Percentiles rank a stretch among this genome's conserved stretches.
Evolutionary conservation across 2,797 vertebrate species (phyloP).

Genomic region (Halcyon badia): DNA sequence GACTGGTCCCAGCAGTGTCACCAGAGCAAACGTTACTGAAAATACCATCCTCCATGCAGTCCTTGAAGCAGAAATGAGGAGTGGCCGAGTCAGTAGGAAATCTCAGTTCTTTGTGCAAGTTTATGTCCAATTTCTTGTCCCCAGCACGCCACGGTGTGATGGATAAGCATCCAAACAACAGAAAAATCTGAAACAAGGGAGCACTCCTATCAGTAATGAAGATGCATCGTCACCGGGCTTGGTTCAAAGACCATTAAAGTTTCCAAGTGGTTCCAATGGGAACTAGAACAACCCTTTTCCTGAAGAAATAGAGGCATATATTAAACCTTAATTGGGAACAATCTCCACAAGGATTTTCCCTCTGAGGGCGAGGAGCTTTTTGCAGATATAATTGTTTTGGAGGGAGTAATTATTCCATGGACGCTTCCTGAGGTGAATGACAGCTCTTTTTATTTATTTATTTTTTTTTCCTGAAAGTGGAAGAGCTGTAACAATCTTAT

Average conservation of each 20-base stretch:
- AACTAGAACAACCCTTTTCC: constrained; percentile 3
- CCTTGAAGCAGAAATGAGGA: background rate
- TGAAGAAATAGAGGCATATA: constrained; percentile 31
- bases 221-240: constrained; percentile 12
- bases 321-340: constrained; percentile 65
- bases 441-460: background rate
- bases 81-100: background rate
- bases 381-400: constrained; percentile 60
- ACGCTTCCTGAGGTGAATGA: background rate
- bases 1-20: background rate
- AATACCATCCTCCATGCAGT: background rate
- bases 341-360: constrained; percentile 30
- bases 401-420: constrained; percentile 10
- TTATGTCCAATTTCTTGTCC: background rate
- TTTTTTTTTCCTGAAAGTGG: background rate
- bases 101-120: background rate
- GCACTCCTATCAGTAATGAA: constrained; percentile 36
- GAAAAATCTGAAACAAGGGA: constrained; percentile 29
- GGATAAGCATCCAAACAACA: constrained; percentile 28
- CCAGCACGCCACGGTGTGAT: background rate
- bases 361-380: constrained; percentile 44
- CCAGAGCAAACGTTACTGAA: background rate
- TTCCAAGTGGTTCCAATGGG: background rate
- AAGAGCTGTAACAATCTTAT: background rate
- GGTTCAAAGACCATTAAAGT: constrained; percentile 42